Conservation (phyloP, 1,140 invertebrate species). For the Drosophila bifasciata region DNA sequence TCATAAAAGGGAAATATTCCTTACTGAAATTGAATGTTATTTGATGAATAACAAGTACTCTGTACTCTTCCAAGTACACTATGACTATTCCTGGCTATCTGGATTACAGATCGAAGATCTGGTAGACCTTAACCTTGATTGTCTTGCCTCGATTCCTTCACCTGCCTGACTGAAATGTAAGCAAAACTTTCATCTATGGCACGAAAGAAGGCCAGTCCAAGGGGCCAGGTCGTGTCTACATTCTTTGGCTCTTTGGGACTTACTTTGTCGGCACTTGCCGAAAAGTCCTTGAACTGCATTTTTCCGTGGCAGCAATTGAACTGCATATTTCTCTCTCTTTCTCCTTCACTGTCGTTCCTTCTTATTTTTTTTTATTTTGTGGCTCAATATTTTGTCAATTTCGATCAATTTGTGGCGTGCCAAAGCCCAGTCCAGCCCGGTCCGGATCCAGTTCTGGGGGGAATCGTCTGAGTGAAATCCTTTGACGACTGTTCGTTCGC, state of each 20-base stretch:
- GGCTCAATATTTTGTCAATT: constrained; percentile 79
- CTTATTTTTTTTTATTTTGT: constrained; percentile 25
- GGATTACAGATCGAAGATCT: too few species aligned
- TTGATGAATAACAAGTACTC: too few species aligned
- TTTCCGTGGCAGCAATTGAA: constrained; percentile 74
- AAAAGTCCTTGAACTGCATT: constrained; percentile 75
- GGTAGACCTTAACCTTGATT: constrained; percentile 1
- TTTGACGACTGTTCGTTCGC: constrained; percentile 52
- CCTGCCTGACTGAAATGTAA: constrained; percentile 5
- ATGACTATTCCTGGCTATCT: too few species aligned
- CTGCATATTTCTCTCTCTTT: constrained; percentile 63
- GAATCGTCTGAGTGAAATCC: constrained; percentile 59
- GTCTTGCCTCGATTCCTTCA: neutral
- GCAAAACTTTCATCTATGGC: constrained; percentile 21
- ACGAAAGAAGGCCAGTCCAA: neutral
- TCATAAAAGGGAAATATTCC: too few species aligned
- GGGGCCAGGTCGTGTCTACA: constrained; percentile 14
- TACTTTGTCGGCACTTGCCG: constrained; percentile 73
- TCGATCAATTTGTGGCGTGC: constrained; percentile 82
- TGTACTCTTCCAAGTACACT: too few species aligned
- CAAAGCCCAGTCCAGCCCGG: too few species aligned
- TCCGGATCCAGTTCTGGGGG: constrained; percentile 13
- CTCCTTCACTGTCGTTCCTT: constrained; percentile 10
- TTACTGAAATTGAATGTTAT: too few species aligned
- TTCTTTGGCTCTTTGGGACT: constrained; percentile 24